These are phyloP conservation scores for Atta texana DNA, from an alignment of 1,140 invertebrate genomes.

Conservation along the genomic window DNA sequence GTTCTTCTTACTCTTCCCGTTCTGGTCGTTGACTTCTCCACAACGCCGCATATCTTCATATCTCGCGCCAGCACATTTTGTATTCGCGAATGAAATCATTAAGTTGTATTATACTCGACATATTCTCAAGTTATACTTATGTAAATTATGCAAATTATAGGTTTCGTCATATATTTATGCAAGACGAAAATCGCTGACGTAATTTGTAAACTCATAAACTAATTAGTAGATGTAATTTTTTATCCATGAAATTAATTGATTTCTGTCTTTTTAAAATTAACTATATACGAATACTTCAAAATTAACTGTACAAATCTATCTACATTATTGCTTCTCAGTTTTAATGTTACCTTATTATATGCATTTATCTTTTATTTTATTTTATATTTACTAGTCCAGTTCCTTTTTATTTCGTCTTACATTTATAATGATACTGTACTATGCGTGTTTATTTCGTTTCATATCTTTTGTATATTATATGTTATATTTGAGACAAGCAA, in stretches of 20 bases:
- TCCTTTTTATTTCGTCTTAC: too few relatives aligned
- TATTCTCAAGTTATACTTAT: not conserved
- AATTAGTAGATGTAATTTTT: not conserved
- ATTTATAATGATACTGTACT: too few relatives aligned
- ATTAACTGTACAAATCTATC: not conserved
- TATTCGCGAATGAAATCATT: constrained; percentile 52
- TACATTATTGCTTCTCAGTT: too few relatives aligned
- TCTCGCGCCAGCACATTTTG: constrained; percentile 46
- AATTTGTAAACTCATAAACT: not conserved
- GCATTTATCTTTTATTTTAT: too few relatives aligned
- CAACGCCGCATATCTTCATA: constrained; percentile 3
- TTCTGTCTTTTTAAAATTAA: not conserved
- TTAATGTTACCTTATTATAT: too few relatives aligned
- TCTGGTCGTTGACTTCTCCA: constrained; percentile 67
- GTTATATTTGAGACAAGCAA: too few relatives aligned
- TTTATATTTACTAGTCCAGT: too few relatives aligned
- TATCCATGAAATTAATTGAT: not conserved
- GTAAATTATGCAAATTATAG: constrained; percentile 19
- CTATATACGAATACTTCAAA: too few relatives aligned
- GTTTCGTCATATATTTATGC: not conserved
- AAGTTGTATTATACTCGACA: constrained; percentile 17
- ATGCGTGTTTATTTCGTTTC: too few relatives aligned
- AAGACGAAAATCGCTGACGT: not conserved
- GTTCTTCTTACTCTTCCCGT: constrained; percentile 46
- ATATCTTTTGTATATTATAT: too few relatives aligned